These are phyloP conservation scores for Myiotriccus ornatus DNA, from an alignment of 2,797 vertebrate species.

Conservation along the genomic window DNA sequence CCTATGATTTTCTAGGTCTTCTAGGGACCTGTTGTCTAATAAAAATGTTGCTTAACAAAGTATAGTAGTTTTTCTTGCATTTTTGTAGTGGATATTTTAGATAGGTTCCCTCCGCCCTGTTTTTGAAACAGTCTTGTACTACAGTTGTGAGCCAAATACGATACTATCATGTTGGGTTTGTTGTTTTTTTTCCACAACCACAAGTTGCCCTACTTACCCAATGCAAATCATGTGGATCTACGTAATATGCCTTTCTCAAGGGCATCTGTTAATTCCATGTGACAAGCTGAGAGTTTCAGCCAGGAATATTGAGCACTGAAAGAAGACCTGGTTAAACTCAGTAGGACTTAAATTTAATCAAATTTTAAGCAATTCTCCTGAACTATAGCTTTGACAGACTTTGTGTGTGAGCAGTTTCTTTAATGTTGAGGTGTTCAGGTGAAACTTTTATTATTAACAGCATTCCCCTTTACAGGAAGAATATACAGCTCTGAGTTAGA, in stretches of 20 bases:
- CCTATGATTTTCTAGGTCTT: not conserved
- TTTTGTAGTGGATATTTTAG: not conserved
- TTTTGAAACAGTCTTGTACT: not conserved
- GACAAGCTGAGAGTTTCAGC: slow-evolving; percentile 17
- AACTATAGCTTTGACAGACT: not conserved
- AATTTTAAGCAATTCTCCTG: not conserved
- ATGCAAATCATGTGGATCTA: slow-evolving; percentile 21
- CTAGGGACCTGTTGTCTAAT: not conserved
- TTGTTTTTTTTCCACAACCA: not conserved
- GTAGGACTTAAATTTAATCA: not conserved
- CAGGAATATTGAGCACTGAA: not conserved
- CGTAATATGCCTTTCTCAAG: slow-evolving; percentile 23
- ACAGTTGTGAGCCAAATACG: not conserved
- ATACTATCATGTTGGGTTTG: not conserved
- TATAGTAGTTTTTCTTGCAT: not conserved
- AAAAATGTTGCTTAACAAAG: not conserved
- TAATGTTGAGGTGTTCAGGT: not conserved
- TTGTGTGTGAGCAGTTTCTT: not conserved
- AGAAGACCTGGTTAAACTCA: not conserved
- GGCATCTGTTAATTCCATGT: slow-evolving; percentile 42
- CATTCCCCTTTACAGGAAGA: not conserved
- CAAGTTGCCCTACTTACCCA: slow-evolving; percentile 44
- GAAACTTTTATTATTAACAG: not conserved
- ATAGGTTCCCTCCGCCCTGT: not conserved
- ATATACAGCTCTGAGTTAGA: not conserved